Evolutionary conservation across 1,140 invertebrate species (phyloP).

Genomic region (Dryas iulia): DNA sequence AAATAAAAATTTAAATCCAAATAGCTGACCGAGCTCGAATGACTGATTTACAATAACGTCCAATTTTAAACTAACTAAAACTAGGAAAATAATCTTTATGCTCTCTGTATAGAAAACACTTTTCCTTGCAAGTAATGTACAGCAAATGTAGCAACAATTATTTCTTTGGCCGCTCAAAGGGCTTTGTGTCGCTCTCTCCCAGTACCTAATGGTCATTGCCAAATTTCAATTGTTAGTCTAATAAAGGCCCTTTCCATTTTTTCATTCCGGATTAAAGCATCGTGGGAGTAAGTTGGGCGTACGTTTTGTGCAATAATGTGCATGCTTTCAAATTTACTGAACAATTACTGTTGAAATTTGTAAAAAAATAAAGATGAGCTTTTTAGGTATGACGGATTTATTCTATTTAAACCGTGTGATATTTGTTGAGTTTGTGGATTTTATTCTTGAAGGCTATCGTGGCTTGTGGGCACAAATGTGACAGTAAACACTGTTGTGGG

Average conservation of each 20-base stretch:
- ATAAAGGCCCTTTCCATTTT: constrained; percentile 24
- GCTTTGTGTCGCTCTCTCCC: constrained; percentile 41
- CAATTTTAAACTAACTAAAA: constrained; percentile 7
- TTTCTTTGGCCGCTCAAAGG: constrained; percentile 32
- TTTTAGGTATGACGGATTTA: not conserved
- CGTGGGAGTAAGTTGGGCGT: constrained; percentile 9
- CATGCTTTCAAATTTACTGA: not conserved
- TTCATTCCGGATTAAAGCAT: constrained; percentile 8
- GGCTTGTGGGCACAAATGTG: too few species aligned
- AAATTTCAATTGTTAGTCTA: constrained; percentile 40
- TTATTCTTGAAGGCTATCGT: too few species aligned
- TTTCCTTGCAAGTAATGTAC: constrained; percentile 4
- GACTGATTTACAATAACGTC: not conserved
- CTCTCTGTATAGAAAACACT: not conserved
- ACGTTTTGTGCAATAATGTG: not conserved
- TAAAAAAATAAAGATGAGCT: too few species aligned
- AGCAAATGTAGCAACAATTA: constrained; percentile 34
- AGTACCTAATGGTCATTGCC: constrained; percentile 43
- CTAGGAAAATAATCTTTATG: not conserved
- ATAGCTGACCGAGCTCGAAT: constrained; percentile 24
- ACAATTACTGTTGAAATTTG: not conserved
- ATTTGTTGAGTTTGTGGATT: not conserved
- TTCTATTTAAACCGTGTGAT: not conserved
- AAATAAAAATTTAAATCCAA: constrained; percentile 61
- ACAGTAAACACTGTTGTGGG: too few species aligned